Percentiles rank a stretch among this genome's conserved stretches.
phyloP scores from a whole-genome alignment of 2,888 invertebrate species.

The Hedya salicella region DNA sequence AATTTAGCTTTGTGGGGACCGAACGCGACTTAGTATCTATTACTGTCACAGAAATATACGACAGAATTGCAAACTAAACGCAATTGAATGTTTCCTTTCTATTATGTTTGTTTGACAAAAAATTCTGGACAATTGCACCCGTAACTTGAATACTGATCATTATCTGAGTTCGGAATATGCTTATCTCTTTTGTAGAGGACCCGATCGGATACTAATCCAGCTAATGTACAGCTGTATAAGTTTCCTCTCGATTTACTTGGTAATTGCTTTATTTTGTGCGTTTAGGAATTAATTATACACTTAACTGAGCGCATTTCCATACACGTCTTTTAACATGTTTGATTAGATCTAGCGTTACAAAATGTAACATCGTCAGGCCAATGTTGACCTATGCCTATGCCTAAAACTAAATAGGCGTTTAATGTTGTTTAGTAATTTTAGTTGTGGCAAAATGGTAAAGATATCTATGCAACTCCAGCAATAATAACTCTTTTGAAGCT shows the following conservation, averaged over 20 bases:
- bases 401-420: no score
- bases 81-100: conserved; percentile 75
- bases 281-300: conserved; percentile 40
- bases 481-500: no score
- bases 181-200: conserved; percentile 74
- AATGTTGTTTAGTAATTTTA: no score
- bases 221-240: conserved; percentile 67
- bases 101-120: conserved; percentile 66
- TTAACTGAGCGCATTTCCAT: conserved; percentile 18
- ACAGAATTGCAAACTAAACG: conserved; percentile 76
- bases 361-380: neutral
- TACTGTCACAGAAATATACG: conserved; percentile 67
- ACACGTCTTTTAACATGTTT: conserved; percentile 11
- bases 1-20: conserved; percentile 76
- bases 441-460: no score
- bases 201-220: conserved; percentile 73
- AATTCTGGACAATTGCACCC: conserved; percentile 74
- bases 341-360: neutral
- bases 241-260: conserved; percentile 73
- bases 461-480: no score
- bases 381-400: no score
- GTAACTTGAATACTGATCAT: conserved; percentile 81
- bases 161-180: conserved; percentile 73
- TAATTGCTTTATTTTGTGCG: conserved; percentile 49
- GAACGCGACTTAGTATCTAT: conserved; percentile 73